Conservation (phyloP, 1,140 invertebrate species). For the Metopolophium dirhodum region DNA sequence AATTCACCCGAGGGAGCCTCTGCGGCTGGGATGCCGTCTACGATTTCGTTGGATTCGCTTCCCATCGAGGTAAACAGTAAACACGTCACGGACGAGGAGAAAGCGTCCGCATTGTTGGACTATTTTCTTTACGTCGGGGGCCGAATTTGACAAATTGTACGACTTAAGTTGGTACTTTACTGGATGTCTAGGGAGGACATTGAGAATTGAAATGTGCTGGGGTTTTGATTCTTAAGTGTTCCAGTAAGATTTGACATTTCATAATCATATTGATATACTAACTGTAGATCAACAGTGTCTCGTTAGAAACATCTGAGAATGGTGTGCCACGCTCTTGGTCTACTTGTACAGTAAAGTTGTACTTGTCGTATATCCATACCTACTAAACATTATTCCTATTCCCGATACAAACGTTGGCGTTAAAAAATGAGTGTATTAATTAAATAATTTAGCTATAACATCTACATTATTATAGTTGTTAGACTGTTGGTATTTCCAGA, state of each 20-base stretch:
- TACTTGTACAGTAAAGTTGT: neutral
- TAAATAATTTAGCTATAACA: neutral
- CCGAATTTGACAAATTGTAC: neutral
- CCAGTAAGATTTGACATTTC: neutral
- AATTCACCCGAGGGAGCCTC: neutral
- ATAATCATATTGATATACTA: neutral
- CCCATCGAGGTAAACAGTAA: conserved; percentile 46
- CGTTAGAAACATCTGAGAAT: neutral
- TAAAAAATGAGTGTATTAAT: neutral
- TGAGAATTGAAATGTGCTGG: neutral
- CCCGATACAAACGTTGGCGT: no score
- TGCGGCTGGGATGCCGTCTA: neutral
- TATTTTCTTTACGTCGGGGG: neutral
- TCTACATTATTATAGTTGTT: no score
- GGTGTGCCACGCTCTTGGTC: neutral
- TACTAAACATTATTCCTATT: no score
- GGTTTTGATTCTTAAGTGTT: no score
- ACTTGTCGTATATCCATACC: neutral
- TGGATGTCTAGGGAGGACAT: no score
- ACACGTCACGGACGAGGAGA: neutral
- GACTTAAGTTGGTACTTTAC: neutral
- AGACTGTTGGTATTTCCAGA: neutral
- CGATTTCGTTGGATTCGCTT: conserved; percentile 25
- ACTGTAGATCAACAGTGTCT: neutral
- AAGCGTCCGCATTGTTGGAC: neutral